phyloP scores from a whole-genome alignment of 2,888 invertebrate species.

The Ophion obscuratus region DNA sequence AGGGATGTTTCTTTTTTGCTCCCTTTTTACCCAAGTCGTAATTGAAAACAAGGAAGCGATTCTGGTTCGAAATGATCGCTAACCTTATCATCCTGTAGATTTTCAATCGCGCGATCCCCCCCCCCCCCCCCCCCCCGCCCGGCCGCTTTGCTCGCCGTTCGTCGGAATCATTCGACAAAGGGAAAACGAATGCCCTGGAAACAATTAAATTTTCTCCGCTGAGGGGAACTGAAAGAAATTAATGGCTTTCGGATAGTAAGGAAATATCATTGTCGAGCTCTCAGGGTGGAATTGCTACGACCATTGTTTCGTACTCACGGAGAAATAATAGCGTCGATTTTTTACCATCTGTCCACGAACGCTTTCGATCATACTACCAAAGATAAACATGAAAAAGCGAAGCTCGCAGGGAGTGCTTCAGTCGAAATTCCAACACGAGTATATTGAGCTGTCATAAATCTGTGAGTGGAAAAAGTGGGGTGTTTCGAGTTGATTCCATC shows the following conservation, averaged over 20 bases:
- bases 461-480: background rate
- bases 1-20: slow-evolving; percentile 16
- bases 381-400: background rate
- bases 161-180: background rate
- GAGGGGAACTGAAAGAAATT: background rate
- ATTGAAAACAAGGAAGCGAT: background rate
- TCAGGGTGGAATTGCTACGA: background rate
- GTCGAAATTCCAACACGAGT: background rate
- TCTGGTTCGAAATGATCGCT: background rate
- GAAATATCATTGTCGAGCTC: background rate
- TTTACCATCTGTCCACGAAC: background rate
- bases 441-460: background rate
- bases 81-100: background rate
- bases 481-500: background rate
- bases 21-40: background rate
- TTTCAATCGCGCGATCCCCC: background rate
- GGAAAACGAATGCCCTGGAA: background rate
- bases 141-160: background rate
- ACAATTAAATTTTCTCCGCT: slow-evolving; percentile 1
- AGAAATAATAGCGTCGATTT: background rate
- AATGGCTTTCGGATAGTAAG: background rate
- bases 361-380: background rate
- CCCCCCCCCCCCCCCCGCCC: background rate
- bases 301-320: background rate
- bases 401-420: no score